Percentiles rank a stretch among this genome's conserved stretches.
phyloP scores from a whole-genome alignment of 2,113 vertebrate genomes.

The Gavialis gangeticus region DNA sequence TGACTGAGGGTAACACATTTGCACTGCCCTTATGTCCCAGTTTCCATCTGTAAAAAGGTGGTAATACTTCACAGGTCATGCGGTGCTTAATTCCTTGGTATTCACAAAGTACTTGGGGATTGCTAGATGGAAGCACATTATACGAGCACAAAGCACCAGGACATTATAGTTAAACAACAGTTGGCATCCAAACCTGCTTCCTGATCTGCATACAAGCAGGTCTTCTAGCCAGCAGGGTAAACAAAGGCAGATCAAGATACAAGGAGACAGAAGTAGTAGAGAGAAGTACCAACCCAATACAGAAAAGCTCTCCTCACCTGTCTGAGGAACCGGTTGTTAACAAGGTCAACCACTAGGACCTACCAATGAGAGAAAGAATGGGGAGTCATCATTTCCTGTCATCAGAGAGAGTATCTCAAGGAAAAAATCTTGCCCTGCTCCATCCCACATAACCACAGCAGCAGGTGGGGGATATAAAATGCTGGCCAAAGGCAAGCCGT shows the following conservation, averaged over 20 bases:
- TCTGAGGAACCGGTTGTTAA: conserved; percentile 92
- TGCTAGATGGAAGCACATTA: neutral
- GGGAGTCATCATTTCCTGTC: neutral
- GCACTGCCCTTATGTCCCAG: neutral
- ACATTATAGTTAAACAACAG: fast-evolving
- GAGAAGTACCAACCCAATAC: fast-evolving
- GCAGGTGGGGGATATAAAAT: neutral
- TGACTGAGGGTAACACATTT: neutral
- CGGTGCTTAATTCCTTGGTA: neutral
- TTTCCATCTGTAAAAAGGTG: neutral
- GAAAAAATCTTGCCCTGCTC: neutral
- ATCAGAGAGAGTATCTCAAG: neutral
- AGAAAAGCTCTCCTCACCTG: conserved; percentile 82
- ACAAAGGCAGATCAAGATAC: neutral
- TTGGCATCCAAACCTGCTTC: neutral
- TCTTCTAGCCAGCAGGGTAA: neutral
- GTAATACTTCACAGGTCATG: neutral
- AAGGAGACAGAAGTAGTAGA: neutral
- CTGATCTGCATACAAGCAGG: fast-evolving
- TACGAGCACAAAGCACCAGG: fast-evolving
- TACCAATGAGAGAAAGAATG: conserved; percentile 63
- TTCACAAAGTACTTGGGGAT: neutral
- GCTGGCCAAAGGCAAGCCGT: neutral
- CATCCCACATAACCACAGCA: neutral
- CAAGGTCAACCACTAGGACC: conserved; percentile 96